These are phyloP conservation scores for Cristatella mucedo DNA, from an alignment of 2,888 invertebrate genomes.

Conservation along the genomic window DNA sequence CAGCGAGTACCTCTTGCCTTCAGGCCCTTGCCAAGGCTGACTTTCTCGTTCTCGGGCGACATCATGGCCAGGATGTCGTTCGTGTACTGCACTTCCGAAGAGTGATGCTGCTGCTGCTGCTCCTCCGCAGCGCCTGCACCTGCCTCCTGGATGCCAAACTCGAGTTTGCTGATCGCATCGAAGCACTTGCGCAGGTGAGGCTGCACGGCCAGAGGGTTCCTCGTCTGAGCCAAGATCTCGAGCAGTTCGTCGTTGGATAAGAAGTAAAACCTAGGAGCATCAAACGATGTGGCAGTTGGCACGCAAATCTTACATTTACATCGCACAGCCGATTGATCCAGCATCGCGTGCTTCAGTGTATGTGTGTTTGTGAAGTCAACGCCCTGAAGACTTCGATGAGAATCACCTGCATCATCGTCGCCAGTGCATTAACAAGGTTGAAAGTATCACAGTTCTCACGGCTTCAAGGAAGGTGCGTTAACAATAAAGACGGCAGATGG, in stretches of 20 bases:
- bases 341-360: too few species aligned
- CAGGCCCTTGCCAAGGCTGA: slow-evolving; percentile 52
- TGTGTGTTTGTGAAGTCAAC: too few species aligned
- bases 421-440: too few species aligned
- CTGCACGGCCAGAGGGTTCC: slow-evolving; percentile 68
- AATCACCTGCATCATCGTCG: too few species aligned
- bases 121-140: slow-evolving; percentile 9
- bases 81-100: slow-evolving; percentile 40
- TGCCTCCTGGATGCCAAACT: slow-evolving; percentile 28
- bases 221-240: slow-evolving; percentile 74
- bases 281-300: slow-evolving; percentile 14
- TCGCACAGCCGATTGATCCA: too few species aligned
- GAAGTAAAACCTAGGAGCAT: slow-evolving; percentile 59
- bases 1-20: slow-evolving; percentile 8
- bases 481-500: too few species aligned
- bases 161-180: slow-evolving; percentile 38
- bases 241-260: slow-evolving; percentile 72
- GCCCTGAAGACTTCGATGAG: too few species aligned
- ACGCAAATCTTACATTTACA: neutral
- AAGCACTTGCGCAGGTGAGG: slow-evolving; percentile 78
- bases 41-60: slow-evolving; percentile 70
- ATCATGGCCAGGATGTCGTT: slow-evolving; percentile 75
- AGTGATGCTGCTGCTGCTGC: slow-evolving; percentile 20
- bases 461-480: too few species aligned
- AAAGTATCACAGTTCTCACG: too few species aligned